phyloP scores from a whole-genome alignment of 2,797 vertebrate species.

The Manis javanica region DNA sequence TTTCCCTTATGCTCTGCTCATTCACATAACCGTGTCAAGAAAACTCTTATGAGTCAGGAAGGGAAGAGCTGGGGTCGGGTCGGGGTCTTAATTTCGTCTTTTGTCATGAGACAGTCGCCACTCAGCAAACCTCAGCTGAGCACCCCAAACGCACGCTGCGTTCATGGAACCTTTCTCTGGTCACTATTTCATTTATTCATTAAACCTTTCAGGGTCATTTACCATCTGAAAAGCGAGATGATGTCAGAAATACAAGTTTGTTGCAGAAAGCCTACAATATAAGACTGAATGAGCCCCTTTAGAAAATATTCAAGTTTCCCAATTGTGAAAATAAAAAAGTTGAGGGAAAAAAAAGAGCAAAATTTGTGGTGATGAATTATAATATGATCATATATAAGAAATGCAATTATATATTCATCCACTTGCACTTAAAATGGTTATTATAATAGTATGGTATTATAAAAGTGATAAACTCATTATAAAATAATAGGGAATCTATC shows the following conservation, averaged over 20 bases:
- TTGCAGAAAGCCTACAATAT: background rate
- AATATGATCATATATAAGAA: conserved; percentile 36
- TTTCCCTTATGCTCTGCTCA: background rate
- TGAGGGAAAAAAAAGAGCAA: background rate
- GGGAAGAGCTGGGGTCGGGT: background rate
- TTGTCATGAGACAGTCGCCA: background rate
- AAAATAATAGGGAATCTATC: conserved; percentile 70
- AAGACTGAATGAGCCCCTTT: conserved; percentile 22
- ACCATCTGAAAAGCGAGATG: conserved; percentile 19
- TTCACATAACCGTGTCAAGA: background rate
- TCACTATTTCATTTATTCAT: conserved; percentile 44
- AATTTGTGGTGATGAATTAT: conserved; percentile 18
- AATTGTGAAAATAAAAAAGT: conserved; percentile 50
- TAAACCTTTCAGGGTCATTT: conserved; percentile 34
- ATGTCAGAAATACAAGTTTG: background rate
- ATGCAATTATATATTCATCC: conserved; percentile 49
- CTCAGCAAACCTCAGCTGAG: background rate
- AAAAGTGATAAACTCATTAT: conserved; percentile 63
- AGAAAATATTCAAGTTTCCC: conserved; percentile 47
- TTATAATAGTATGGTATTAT: conserved; percentile 41
- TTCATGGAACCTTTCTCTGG: background rate
- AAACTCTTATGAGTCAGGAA: background rate
- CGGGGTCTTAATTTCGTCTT: background rate
- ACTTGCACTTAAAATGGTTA: background rate
- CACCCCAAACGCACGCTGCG: fast-evolving